Conservation (phyloP, 2,113 vertebrate genomes). For the Phycodurus eques region DNA sequence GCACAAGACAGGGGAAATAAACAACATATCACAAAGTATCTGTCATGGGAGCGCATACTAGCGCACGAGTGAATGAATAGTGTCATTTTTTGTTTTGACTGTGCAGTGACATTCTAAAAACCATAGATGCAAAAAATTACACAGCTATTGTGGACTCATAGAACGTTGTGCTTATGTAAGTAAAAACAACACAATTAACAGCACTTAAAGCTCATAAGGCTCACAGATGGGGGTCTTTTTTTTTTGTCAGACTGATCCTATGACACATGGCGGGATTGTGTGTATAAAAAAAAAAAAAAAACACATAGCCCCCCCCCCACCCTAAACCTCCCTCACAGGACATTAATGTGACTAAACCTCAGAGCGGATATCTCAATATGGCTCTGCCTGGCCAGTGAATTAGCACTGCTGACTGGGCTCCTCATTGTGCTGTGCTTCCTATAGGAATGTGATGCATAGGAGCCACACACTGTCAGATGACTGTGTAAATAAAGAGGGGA, state of each 20-base stretch:
- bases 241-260: constrained; percentile 42
- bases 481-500: constrained; percentile 5
- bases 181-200: constrained; percentile 32
- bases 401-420: constrained; percentile 47
- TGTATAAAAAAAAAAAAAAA: too few species aligned
- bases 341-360: constrained; percentile 56
- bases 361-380: constrained; percentile 50
- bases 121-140: neutral
- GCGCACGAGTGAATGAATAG: neutral
- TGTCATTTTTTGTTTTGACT: neutral
- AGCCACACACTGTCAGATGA: constrained; percentile 25
- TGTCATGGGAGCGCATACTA: constrained; percentile 22
- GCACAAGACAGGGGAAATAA: constrained; percentile 58
- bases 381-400: constrained; percentile 51
- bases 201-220: constrained; percentile 29
- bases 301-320: constrained; percentile 18
- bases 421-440: constrained; percentile 57
- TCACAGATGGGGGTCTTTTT: constrained; percentile 38
- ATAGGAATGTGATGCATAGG: constrained; percentile 47
- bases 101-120: neutral
- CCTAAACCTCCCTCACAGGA: constrained; percentile 22
- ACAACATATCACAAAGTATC: constrained; percentile 57
- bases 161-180: neutral
- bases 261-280: constrained; percentile 33
- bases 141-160: neutral